Evolutionary conservation across 2,888 invertebrate species (phyloP).

Genomic region (Subacronicta megacephala): DNA sequence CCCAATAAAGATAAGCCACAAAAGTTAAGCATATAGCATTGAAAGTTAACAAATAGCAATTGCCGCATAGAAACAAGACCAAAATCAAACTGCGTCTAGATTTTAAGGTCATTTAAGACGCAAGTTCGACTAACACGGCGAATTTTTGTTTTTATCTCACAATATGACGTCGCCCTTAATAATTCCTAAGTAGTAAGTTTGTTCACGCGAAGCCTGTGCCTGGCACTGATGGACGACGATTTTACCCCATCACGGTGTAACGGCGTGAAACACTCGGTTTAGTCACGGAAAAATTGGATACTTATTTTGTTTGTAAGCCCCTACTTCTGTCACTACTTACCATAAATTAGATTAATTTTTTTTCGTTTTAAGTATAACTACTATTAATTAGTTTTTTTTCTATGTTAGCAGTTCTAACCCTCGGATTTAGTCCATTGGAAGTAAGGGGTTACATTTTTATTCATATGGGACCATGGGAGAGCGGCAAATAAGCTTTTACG

Average conservation of each 20-base stretch:
- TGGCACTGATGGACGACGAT: conserved; percentile 34
- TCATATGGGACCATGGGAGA: too few relatives aligned
- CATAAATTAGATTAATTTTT: too few relatives aligned
- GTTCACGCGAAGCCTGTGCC: conserved; percentile 41
- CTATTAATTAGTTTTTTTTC: too few relatives aligned
- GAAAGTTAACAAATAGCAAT: neutral
- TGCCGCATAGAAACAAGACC: neutral
- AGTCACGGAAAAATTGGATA: conserved; percentile 15
- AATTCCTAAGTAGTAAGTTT: conserved; percentile 13
- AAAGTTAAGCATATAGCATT: neutral
- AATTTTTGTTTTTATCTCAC: neutral
- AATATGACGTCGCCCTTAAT: neutral
- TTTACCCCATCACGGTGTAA: conserved; percentile 35
- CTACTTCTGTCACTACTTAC: neutral
- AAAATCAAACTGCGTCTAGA: neutral
- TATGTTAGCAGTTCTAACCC: too few relatives aligned
- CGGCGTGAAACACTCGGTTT: conserved; percentile 7
- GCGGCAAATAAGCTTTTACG: too few relatives aligned
- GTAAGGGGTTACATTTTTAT: too few relatives aligned
- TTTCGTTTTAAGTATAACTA: too few relatives aligned
- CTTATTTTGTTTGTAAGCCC: neutral
- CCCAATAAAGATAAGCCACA: too few relatives aligned
- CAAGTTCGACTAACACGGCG: neutral
- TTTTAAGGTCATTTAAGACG: neutral
- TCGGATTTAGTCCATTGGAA: too few relatives aligned